Evolutionary conservation across 2,113 vertebrate genomes (phyloP).

Genomic region (Odontophorus gujanensis): DNA sequence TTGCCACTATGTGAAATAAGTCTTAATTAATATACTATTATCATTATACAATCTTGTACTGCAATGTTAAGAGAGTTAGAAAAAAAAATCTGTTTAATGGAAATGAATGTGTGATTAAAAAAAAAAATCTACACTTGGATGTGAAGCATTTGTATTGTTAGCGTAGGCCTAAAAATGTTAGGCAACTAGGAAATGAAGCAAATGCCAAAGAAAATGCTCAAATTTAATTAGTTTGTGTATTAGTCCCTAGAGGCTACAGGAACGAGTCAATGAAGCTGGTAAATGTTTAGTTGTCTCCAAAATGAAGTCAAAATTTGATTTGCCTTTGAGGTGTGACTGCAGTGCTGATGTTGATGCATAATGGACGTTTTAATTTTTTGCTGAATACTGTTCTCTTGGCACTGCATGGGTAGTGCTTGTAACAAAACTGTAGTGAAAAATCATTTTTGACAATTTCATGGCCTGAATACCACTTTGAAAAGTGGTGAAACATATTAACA

Average conservation of each 20-base stretch:
- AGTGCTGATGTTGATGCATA: neutral
- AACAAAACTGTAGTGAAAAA: neutral
- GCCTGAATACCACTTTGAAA: neutral
- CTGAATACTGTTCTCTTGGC: neutral
- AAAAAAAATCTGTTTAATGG: neutral
- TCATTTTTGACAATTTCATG: neutral
- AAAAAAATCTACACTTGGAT: neutral
- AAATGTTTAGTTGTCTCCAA: conserved; percentile 26
- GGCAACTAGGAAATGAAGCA: neutral
- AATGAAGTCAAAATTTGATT: neutral
- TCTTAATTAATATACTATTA: neutral
- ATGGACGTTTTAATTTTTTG: neutral
- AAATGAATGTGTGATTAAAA: neutral
- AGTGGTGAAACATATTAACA: neutral
- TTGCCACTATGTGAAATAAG: neutral
- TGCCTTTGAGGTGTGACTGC: neutral
- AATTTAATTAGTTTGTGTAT: neutral
- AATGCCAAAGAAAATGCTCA: neutral
- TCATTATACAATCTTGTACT: neutral
- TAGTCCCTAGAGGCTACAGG: neutral
- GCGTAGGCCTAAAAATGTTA: neutral
- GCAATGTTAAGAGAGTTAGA: neutral
- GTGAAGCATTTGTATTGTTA: neutral
- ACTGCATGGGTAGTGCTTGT: neutral
- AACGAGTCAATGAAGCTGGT: neutral